Base-by-base conservation (phyloP, 2,888 invertebrate genomes). In the Euplagia quadripunctaria region DNA sequence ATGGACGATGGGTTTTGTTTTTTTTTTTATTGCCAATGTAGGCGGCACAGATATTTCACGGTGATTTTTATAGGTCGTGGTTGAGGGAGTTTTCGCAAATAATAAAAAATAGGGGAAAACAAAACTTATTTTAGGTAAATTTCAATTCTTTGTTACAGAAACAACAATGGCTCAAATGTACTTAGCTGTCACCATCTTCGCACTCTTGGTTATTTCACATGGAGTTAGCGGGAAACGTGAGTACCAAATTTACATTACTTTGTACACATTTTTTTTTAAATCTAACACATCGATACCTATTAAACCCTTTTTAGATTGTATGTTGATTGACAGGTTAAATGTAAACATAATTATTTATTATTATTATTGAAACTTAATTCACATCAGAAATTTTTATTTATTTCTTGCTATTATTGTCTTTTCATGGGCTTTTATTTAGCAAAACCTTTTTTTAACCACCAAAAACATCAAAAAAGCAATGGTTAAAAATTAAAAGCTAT, bases 141-240 rank as follows among this genome's bases (percentile, higher is more conserved):
- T 64, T 63, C 55, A 43, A 68, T 64, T 68, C 2, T 76, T 88
- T 87, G 81, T 86, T 89, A n/a, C 82, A 88, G 88, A 77, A 78
- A 75, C 14, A 72, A 85, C 78, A 85, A 95, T 95, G 95, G 90
- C 94, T 76, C 93, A 93, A 77, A 89, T 90, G 74, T 87, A 89
- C 71, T 75, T 93, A 77, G 88, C 90, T 14, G 78, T 94, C 43
- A 88, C 89, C 67, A 85, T 94, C 77, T 79, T 92, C 71, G 91
- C 90, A 31, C 84, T 93, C 20, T 85, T 95, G 58, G 85, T 93
- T 55, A 85, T 93, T 79, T 90, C 94, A 72, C 93, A 94, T 31
- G 94, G 93, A 61, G 93, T 92, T 77, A 90, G 82, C 80, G 95
- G 93, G 0, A 95, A 95, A 90, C 94, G 95, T 95, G 66, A 94